These are phyloP conservation scores for Lynx canadensis DNA, from an alignment of 2,113 vertebrate genomes.

Conservation along the genomic window DNA sequence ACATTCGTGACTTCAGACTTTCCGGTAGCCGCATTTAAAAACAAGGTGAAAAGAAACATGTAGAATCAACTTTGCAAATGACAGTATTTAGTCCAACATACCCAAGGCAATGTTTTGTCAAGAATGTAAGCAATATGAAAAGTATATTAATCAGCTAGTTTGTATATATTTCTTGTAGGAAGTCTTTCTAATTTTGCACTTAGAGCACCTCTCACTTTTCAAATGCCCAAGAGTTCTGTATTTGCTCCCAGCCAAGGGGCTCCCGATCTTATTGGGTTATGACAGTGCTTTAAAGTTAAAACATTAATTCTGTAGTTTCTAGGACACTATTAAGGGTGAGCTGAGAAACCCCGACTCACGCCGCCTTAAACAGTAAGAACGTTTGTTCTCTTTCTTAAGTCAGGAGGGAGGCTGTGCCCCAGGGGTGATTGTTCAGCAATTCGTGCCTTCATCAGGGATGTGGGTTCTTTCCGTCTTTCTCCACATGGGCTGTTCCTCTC, in stretches of 20 bases:
- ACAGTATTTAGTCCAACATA: neutral
- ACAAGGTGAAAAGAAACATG: neutral
- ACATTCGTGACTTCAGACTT: neutral
- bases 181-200: neutral
- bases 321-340: neutral
- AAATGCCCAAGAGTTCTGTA: neutral
- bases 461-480: neutral
- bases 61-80: neutral
- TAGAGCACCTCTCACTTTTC: neutral
- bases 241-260: neutral
- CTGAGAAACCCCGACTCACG: neutral
- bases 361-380: neutral
- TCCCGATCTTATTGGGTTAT: neutral
- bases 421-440: neutral
- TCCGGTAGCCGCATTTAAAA: neutral
- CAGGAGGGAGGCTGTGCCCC: neutral
- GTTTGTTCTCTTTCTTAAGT: neutral
- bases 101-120: neutral
- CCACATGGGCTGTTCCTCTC: fast-evolving
- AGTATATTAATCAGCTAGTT: neutral
- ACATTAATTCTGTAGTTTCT: neutral
- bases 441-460: fast-evolving
- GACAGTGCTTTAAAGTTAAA: neutral
- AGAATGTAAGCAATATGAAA: neutral
- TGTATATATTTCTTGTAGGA: neutral